phyloP scores from a whole-genome alignment of 2,797 vertebrate species.

The Eupleurogrammus muticus region DNA sequence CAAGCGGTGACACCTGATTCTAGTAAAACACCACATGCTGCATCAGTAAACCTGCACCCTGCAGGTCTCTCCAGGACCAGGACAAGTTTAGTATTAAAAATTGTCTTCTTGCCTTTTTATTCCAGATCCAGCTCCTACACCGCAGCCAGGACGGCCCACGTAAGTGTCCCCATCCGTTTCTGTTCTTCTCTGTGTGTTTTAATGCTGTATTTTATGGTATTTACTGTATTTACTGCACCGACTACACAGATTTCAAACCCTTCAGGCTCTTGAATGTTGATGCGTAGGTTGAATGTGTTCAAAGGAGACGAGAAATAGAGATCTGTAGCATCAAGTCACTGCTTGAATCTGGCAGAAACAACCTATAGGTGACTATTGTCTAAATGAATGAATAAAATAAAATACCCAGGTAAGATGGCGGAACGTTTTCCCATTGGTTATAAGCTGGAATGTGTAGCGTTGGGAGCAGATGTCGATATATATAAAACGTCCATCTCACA shows the following conservation, averaged over 20 bases:
- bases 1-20: no score
- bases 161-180: conserved; percentile 85
- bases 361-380: no score
- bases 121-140: conserved; percentile 93
- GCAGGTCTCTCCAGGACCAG: no score
- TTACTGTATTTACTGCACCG: no score
- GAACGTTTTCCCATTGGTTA: no score
- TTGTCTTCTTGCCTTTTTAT: conserved; percentile 73
- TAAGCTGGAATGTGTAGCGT: conserved; percentile 26
- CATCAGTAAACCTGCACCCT: no score
- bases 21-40: no score
- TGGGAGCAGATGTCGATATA: conserved; percentile 15
- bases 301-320: no score
- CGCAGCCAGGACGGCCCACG: conserved; percentile 90
- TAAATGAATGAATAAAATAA: no score
- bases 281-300: background rate
- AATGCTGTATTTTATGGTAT: conserved; percentile 25
- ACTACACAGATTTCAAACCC: background rate
- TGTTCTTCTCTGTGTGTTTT: conserved; percentile 34
- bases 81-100: no score
- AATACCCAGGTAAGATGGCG: no score
- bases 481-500: background rate
- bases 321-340: background rate
- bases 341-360: no score
- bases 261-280: background rate